phyloP scores from a whole-genome alignment of 2,113 vertebrate species.

The Anoura caudifer region DNA sequence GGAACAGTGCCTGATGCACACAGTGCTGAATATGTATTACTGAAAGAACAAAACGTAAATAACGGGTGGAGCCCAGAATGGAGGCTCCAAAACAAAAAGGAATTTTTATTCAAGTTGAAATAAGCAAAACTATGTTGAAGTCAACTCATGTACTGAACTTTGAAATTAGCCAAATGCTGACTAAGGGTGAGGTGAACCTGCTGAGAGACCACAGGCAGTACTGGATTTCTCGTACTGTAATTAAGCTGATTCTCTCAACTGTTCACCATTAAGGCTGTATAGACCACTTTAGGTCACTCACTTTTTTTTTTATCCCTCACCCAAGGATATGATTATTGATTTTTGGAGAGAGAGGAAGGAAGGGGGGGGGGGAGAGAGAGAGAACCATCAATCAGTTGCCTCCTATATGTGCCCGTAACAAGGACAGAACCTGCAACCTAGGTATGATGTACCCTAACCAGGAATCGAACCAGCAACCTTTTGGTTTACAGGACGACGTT shows the following conservation, averaged over 20 bases:
- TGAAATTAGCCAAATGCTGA: not conserved
- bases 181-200: not conserved
- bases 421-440: no score
- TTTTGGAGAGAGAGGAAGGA: no score
- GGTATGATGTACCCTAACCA: not conserved
- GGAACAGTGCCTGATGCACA: not conserved
- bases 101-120: not conserved
- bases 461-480: not conserved
- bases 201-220: not conserved
- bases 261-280: not conserved
- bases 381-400: no score
- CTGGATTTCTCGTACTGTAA: not conserved
- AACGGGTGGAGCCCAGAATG: not conserved
- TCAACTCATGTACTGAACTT: not conserved
- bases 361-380: no score
- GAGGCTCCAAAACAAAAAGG: not conserved
- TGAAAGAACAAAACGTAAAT: not conserved
- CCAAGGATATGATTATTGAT: not conserved
- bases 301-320: not conserved
- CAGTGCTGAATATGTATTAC: not conserved
- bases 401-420: no score
- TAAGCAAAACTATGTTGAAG: not conserved
- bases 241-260: not conserved
- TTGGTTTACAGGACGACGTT: not conserved
- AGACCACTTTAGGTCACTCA: not conserved